A percentile compares a stretch with the other conserved stretches of the same genome.
phyloP scores from a whole-genome alignment of 2,797 vertebrate genomes.

The Euthynnus affinis region DNA sequence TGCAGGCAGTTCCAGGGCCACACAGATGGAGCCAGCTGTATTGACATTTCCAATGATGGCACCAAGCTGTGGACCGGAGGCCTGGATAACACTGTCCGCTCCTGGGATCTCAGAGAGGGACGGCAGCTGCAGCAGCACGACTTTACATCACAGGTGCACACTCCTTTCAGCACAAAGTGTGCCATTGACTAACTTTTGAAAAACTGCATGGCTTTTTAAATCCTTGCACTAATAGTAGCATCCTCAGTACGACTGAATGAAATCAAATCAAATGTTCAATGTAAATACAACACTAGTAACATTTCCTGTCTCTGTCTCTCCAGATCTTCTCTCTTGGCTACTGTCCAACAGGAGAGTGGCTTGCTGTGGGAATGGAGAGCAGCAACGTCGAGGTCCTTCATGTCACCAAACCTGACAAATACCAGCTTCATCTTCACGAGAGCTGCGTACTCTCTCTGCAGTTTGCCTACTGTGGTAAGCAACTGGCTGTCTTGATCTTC shows the following conservation, averaged over 20 bases:
- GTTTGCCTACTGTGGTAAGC: conserved; percentile 95
- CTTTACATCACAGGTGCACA: conserved; percentile 97
- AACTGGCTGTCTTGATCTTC: not conserved
- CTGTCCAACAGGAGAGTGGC: conserved; percentile 97
- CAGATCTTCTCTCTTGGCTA: conserved; percentile 98
- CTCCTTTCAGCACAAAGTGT: not conserved
- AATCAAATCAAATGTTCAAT: not conserved
- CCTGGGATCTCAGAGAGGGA: conserved; percentile 98
- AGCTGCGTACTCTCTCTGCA: conserved; percentile 98
- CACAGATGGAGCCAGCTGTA: conserved; percentile 98
- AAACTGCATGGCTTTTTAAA: not conserved
- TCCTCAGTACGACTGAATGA: not conserved
- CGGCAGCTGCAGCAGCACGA: conserved; percentile 98
- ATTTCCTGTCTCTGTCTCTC: conserved; percentile 6
- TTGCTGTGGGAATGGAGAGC: conserved; percentile 98
- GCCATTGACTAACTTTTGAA: not conserved
- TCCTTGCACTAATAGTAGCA: not conserved
- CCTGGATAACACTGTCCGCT: conserved; percentile 97
- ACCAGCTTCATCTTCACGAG: conserved; percentile 97
- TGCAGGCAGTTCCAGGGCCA: conserved; percentile 97
- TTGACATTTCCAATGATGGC: conserved; percentile 98
- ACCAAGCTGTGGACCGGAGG: conserved; percentile 99
- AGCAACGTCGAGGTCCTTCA: conserved; percentile 97
- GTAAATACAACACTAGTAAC: not conserved
- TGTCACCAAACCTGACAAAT: conserved; percentile 97